These are phyloP conservation scores for Ceratotherium simum DNA, from an alignment of 2,113 vertebrate species.

Conservation along the genomic window DNA sequence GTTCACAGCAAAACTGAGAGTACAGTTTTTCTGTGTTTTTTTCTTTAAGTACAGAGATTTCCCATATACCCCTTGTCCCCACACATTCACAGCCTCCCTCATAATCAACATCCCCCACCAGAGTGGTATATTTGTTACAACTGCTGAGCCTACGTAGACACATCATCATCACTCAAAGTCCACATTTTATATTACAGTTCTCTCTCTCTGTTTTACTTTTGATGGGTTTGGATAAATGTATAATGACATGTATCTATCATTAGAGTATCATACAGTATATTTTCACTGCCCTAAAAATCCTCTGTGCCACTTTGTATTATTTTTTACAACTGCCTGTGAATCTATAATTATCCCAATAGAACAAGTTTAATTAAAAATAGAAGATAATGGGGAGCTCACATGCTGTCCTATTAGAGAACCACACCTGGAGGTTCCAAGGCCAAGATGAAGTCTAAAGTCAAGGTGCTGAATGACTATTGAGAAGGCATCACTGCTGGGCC, in stretches of 20 bases:
- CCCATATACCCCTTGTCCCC: background rate
- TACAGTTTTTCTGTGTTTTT: too few relatives aligned
- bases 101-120: background rate
- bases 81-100: background rate
- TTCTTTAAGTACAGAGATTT: background rate
- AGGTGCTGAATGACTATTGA: background rate
- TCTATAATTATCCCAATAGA: background rate
- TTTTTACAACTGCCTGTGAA: background rate
- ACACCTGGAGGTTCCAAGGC: background rate
- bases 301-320: background rate
- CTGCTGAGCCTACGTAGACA: background rate
- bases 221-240: background rate
- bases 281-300: background rate
- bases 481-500: background rate
- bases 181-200: background rate
- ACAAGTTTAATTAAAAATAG: background rate
- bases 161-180: background rate
- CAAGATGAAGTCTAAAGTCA: background rate
- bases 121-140: background rate
- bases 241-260: background rate
- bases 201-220: background rate
- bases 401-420: background rate
- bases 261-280: too few relatives aligned
- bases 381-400: background rate
- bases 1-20: background rate